Evolutionary conservation across 2,888 invertebrate species (phyloP), one percentile per base, ranked within the genome.

Genomic region (Corbicula japonica): DNA sequence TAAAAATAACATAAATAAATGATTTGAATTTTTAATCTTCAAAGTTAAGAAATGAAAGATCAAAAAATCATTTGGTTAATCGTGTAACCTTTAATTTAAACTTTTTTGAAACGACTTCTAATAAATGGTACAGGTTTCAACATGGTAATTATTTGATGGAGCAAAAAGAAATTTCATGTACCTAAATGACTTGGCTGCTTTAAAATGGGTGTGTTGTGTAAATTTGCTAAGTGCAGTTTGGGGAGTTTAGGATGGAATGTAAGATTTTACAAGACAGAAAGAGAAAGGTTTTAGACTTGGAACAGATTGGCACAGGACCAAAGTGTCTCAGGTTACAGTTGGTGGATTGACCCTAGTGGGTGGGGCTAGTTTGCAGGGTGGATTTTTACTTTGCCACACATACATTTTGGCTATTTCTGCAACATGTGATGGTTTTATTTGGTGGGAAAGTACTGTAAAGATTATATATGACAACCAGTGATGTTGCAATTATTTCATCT

Each of bases 261-360:
- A 44, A 38, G 28, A 15, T 61, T 38, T 60, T 12, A 1, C 23
- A 23, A 23, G 41, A 8, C 10, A 8, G 12, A 38, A 21, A 1
- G 18, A 12, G 28, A 26, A 23, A 32, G n/a, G 18, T 18, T 54
- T 28, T 2, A 30, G 30, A 30, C n/a, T 26, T 23, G 30, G 26
- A 50, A 62, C 32, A 38, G 46, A 50, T 21, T 5, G 48, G 54
- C 23, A 35, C 72, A 63, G 77, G 77, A 77, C 72, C 68, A 72
- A 72, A 23, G 63, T 72, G 77, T 69, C 48, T 68, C 44, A 12
- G 32, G 28, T 35, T 56, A 69, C 68, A 30, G 18, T 26, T 21
- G 54, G 34, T 35, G 18, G 18, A 35, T 68, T 35, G 30, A 21
- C n/a, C 35, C 50, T 65, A 8, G 10, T 28, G 65, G 65, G 50